Conservation (phyloP, 2,888 invertebrate genomes). For the Dynastes grantii region DNA sequence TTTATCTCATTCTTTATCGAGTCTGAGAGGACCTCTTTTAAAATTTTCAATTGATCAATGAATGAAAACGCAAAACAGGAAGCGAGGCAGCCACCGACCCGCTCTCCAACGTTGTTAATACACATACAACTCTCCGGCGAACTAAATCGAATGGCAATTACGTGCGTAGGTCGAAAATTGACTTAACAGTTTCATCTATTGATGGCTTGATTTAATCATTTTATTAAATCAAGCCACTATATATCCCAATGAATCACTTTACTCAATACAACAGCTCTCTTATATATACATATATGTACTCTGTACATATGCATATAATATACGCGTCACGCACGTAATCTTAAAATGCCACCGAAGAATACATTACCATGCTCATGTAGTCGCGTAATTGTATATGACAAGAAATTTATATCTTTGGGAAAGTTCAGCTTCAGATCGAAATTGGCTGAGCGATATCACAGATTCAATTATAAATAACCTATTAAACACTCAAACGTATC, state of each 20-base stretch:
- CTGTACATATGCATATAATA: not conserved
- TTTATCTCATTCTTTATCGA: not conserved
- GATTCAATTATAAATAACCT: not conserved
- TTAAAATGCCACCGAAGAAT: conserved; percentile 10
- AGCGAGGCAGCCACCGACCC: conserved; percentile 1
- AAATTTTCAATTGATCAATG: conserved; percentile 37
- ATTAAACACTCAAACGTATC: not conserved
- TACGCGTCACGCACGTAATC: not conserved
- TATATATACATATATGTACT: not conserved
- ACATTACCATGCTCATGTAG: not conserved
- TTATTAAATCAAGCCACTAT: conserved; percentile 67
- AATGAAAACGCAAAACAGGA: conserved; percentile 30
- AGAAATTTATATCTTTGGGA: conserved; percentile 10
- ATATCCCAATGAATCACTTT: conserved; percentile 24
- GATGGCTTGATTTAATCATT: conserved; percentile 68
- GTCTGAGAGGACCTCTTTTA: conserved; percentile 4
- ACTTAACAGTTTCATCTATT: conserved; percentile 69
- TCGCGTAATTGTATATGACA: conserved; percentile 2
- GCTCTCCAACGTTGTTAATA: not conserved
- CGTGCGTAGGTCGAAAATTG: conserved; percentile 61
- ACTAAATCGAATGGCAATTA: conserved; percentile 56
- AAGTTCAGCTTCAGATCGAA: not conserved
- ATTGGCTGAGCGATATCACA: no score
- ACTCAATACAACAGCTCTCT: not conserved
- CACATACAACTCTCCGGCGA: conserved; percentile 23